Base-by-base conservation (phyloP, 1,140 invertebrate genomes). In the Aphaenogaster rudis region DNA sequence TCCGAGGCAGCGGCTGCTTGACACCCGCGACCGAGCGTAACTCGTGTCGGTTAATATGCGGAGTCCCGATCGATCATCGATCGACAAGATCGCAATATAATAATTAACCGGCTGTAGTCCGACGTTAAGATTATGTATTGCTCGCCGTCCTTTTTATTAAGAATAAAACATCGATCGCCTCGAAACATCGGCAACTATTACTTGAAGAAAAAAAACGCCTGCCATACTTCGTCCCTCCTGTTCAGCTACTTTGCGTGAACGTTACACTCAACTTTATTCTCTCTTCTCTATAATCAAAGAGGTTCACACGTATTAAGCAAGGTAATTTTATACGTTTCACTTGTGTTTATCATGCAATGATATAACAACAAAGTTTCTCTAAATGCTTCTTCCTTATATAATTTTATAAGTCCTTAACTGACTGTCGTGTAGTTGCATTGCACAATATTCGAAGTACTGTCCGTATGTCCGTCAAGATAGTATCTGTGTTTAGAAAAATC, bases 31-130 rank as follows among this genome's bases (percentile, higher is more conserved):
- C n/a, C 42, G 79, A 71, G 50, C 66, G 48, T 80, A 80, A 80
- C 7, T 80, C 13, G 45, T 48, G 42, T 84, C 69, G 80, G 67
- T 84, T 84, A 63, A 84, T 76, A 76, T 63, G 80, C 80, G 80
- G 80, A 84, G 80, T 84, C 80, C 80, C 80, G 80, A 74, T 84
- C 57, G 69, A 84, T 84, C 80, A 59, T 82, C 80, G 67, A 74
- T 82, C 52, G 80, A 84, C 9, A 76, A 84, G 33, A 74, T 82
- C 52, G 67, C 67, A 48, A 15, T 61, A 39, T 50, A 76, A 76
- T 21, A 52, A 76, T 84, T 61, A 84, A 61, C 80, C 80, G 69
- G 54, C 28, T 82, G 13, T 28, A 76, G 42, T 74, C 54, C 69
- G 69, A 84, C 54, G 67, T 36, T 82, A 74, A 82, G 80, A 82